Conservation (phyloP, 1,140 invertebrate genomes). For the Drosophila malerkotliana region DNA sequence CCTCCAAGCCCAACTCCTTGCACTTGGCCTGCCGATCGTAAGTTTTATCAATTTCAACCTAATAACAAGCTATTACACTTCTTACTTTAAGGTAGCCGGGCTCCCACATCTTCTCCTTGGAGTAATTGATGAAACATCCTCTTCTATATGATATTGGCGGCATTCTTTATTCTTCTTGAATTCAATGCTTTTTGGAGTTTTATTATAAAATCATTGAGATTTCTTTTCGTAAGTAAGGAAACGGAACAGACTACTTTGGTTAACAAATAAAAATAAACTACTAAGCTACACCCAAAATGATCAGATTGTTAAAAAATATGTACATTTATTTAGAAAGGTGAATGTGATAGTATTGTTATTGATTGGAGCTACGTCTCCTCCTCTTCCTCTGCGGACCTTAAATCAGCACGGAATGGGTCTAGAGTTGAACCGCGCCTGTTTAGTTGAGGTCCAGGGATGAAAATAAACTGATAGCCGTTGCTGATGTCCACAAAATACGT, state of each 20-base stretch:
- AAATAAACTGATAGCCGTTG: not conserved
- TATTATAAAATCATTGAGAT: not conserved
- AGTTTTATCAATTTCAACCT: constrained; percentile 2
- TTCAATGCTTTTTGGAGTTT: not conserved
- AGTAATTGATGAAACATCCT: not conserved
- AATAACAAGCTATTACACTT: not conserved
- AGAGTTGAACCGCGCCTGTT: not conserved
- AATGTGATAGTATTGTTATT: not conserved
- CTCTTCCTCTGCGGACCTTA: not conserved
- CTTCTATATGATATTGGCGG: not conserved
- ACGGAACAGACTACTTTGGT: not conserved
- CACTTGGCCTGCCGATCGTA: constrained; percentile 13
- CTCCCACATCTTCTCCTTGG: constrained; percentile 16
- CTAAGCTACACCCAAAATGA: too few species aligned
- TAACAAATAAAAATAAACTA: not conserved
- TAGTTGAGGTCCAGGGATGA: not conserved
- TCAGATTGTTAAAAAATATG: too few species aligned
- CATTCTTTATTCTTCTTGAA: not conserved
- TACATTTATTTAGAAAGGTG: not conserved
- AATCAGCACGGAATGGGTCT: not conserved
- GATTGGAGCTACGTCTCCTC: not conserved
- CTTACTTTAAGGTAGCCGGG: constrained; percentile 21
- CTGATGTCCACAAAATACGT: constrained; percentile 35
- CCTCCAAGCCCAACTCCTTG: constrained; percentile 22
- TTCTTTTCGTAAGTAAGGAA: not conserved